These are phyloP conservation scores for Helarctos malayanus DNA, from an alignment of 2,797 vertebrate species.

Conservation along the genomic window DNA sequence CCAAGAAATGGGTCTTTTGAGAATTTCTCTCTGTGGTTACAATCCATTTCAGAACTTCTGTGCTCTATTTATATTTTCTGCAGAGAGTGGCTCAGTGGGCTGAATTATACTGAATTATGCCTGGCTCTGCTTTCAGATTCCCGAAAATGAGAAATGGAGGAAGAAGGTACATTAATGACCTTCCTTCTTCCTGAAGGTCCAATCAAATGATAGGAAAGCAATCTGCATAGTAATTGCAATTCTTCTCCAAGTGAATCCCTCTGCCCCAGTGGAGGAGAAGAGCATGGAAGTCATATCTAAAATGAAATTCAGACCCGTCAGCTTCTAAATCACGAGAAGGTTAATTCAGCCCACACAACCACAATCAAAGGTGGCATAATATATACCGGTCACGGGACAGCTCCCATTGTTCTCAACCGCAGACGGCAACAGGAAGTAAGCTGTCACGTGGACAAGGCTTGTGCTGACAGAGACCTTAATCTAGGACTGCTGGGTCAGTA, in stretches of 20 bases:
- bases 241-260: constrained; percentile 9
- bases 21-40: constrained; percentile 5
- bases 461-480: not conserved
- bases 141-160: constrained; percentile 67
- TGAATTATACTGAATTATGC: not conserved
- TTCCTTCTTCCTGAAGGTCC: constrained; percentile 74
- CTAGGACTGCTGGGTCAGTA: not conserved
- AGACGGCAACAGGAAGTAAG: constrained; percentile 44
- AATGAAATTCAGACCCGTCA: constrained; percentile 69
- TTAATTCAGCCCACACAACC: constrained; percentile 4
- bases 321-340: constrained; percentile 54
- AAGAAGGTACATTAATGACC: constrained; percentile 68
- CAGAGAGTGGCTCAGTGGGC: not conserved
- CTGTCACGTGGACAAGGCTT: constrained; percentile 10
- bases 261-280: not conserved
- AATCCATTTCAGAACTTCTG: not conserved
- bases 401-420: not conserved
- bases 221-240: constrained; percentile 78
- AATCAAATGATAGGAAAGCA: constrained; percentile 72
- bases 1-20: constrained; percentile 38
- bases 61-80: not conserved
- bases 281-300: constrained; percentile 52
- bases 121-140: constrained; percentile 41
- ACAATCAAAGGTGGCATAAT: not conserved
- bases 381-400: not conserved